Percentiles rank a stretch among this genome's conserved stretches.
Evolutionary conservation across 1,140 invertebrate genomes (phyloP).

Genomic region (Saccostrea echinata): DNA sequence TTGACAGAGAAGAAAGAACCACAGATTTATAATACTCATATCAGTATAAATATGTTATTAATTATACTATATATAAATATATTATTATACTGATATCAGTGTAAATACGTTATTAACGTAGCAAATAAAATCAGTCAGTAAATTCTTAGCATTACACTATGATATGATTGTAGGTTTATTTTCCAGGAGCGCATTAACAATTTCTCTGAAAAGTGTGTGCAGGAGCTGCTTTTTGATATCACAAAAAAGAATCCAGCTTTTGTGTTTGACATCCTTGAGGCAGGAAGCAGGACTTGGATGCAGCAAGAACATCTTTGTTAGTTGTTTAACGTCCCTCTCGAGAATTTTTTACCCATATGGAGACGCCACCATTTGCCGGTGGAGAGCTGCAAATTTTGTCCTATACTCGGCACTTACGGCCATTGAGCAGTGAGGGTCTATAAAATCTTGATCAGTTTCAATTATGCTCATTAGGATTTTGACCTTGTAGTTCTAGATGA

Average conservation of each 20-base stretch:
- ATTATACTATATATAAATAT: too few species aligned
- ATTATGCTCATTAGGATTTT: conserved; percentile 39
- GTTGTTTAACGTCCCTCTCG: too few species aligned
- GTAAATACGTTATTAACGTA: neutral
- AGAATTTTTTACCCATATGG: too few species aligned
- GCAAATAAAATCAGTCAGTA: neutral
- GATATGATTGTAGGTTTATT: conserved; percentile 4
- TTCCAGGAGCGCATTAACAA: conserved; percentile 11
- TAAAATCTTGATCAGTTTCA: conserved; percentile 4
- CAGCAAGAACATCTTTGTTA: neutral
- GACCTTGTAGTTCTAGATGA: conserved; percentile 37
- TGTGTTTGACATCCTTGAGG: conserved; percentile 27
- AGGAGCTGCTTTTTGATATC: neutral
- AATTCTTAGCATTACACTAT: neutral
- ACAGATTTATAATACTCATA: neutral
- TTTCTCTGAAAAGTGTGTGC: neutral
- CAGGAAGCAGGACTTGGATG: neutral
- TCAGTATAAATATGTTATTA: too few species aligned
- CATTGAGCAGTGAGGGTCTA: neutral
- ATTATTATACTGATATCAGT: neutral
- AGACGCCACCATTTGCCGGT: too few species aligned
- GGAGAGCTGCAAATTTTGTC: too few species aligned
- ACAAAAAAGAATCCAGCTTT: neutral
- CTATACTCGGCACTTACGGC: too few species aligned
- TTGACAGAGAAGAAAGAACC: neutral